Evolutionary conservation across 2,888 invertebrate species (phyloP).

Genomic region (Agonopterix heracliana): DNA sequence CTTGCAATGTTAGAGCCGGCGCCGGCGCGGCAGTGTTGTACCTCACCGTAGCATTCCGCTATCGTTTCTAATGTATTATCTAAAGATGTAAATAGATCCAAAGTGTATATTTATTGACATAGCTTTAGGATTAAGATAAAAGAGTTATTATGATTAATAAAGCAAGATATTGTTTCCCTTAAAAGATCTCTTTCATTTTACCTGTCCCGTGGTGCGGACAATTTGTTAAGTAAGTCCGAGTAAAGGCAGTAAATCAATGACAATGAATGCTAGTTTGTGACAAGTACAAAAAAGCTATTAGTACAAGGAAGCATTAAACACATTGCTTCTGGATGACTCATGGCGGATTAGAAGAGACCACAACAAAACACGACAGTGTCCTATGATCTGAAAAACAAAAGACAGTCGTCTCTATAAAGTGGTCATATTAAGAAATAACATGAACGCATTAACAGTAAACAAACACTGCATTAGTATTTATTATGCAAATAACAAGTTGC

Average conservation of each 20-base stretch:
- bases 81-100: conserved; percentile 59
- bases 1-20: neutral
- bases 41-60: conserved; percentile 51
- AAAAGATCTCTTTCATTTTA: conserved; percentile 40
- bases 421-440: too few species aligned
- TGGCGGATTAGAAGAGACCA: neutral
- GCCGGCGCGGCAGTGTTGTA: conserved; percentile 37
- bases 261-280: neutral
- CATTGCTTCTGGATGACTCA: neutral
- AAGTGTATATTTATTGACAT: conserved; percentile 68
- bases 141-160: conserved; percentile 49
- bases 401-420: too few species aligned
- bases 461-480: neutral
- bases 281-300: neutral
- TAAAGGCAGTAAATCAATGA: neutral
- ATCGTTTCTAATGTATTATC: conserved; percentile 32
- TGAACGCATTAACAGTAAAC: neutral
- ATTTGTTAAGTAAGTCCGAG: neutral
- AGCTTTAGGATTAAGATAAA: conserved; percentile 41
- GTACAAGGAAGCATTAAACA: neutral
- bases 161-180: conserved; percentile 52
- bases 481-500: neutral
- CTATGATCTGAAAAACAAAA: too few species aligned
- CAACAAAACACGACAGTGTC: too few species aligned
- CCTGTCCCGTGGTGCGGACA: conserved; percentile 4